Evolutionary conservation across 2,888 invertebrate genomes (phyloP).

Genomic region (Eupithecia subfuscata): DNA sequence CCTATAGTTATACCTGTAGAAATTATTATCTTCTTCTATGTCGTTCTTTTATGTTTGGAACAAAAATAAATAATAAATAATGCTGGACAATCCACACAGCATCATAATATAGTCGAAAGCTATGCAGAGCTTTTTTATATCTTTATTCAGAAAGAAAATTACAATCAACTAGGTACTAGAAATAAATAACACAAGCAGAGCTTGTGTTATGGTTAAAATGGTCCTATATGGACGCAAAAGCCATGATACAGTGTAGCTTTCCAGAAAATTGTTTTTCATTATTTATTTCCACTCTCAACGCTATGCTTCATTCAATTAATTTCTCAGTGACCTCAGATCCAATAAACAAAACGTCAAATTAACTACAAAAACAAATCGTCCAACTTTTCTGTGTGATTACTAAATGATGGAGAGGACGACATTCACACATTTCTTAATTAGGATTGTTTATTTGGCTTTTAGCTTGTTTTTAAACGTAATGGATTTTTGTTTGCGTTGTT

Average conservation of each 20-base stretch:
- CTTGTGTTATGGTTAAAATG: background rate
- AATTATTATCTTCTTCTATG: too few relatives aligned
- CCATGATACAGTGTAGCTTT: background rate
- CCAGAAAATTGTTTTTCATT: background rate
- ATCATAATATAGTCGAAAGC: too few relatives aligned
- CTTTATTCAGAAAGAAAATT: too few relatives aligned
- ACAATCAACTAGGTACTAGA: too few relatives aligned
- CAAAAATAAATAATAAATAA: background rate
- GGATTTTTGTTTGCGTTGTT: conserved; percentile 35
- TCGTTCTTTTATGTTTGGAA: background rate
- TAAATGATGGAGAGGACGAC: conserved; percentile 42
- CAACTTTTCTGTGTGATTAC: conserved; percentile 38
- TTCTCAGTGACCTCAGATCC: background rate
- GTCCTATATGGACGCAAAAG: background rate
- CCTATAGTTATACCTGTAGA: too few relatives aligned
- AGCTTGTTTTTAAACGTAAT: conserved; percentile 28
- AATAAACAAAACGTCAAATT: conserved; percentile 39
- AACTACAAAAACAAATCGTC: conserved; percentile 37
- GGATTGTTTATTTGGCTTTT: conserved; percentile 32
- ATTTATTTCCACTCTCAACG: background rate
- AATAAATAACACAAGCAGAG: too few relatives aligned
- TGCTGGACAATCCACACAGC: too few relatives aligned
- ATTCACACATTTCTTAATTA: conserved; percentile 46
- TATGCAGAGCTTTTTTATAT: too few relatives aligned
- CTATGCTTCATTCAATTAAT: conserved; percentile 1